These are phyloP conservation scores for Keiferia lycopersicella DNA, from an alignment of 2,888 invertebrate species.

Conservation along the genomic window DNA sequence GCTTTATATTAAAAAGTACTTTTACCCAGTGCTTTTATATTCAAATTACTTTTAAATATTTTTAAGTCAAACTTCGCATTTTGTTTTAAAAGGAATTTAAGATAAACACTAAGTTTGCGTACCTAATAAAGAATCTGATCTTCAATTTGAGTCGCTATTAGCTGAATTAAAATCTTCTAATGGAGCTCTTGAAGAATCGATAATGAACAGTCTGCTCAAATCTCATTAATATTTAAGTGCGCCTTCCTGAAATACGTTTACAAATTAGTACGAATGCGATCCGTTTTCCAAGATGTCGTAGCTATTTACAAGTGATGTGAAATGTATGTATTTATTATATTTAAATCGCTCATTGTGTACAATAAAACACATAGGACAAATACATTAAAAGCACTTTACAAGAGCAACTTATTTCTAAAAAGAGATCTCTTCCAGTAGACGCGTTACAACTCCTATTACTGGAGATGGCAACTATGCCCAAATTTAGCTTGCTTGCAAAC, in stretches of 20 bases:
- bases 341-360: too few species aligned
- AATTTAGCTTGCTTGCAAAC: too few species aligned
- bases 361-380: too few species aligned
- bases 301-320: too few species aligned
- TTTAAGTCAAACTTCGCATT: not conserved
- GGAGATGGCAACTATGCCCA: too few species aligned
- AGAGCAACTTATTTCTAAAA: too few species aligned
- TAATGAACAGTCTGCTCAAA: conserved; percentile 2
- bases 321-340: too few species aligned
- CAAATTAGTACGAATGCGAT: not conserved
- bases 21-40: not conserved
- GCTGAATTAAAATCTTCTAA: not conserved
- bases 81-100: not conserved
- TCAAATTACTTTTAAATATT: not conserved
- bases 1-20: not conserved
- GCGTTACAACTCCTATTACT: too few species aligned
- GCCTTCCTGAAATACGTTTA: not conserved
- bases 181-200: not conserved
- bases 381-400: too few species aligned
- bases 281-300: not conserved
- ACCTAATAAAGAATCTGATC: not conserved
- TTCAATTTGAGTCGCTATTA: not conserved
- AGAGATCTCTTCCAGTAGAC: too few species aligned
- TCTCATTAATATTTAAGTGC: conserved; percentile 8
- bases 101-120: not conserved